phyloP scores from a whole-genome alignment of 2,113 vertebrate genomes.

The Corythoichthys intestinalis region DNA sequence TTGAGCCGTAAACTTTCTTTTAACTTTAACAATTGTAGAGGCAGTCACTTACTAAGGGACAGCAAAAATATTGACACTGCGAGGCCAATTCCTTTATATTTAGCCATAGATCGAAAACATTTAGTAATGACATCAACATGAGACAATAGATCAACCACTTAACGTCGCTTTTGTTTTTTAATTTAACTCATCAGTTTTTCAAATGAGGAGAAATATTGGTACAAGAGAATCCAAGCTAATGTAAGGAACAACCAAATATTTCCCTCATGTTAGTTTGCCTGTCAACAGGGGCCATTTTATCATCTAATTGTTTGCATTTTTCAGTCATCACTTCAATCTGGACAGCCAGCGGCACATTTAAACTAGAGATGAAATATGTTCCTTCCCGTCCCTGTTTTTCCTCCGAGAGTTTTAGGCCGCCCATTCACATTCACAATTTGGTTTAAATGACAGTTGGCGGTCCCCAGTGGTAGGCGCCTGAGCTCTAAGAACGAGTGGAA shows the following conservation, averaged over 20 bases:
- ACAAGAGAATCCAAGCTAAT: not conserved
- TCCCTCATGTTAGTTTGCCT: not conserved
- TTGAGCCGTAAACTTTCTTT: not conserved
- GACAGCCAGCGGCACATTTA: conserved; percentile 60
- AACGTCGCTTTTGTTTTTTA: too few species aligned
- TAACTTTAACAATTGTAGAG: not conserved
- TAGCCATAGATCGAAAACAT: not conserved
- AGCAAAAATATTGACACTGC: not conserved
- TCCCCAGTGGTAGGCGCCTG: conserved; percentile 84
- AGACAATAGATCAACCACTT: too few species aligned
- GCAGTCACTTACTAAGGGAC: not conserved
- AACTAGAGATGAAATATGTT: conserved; percentile 79
- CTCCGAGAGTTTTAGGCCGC: conserved; percentile 76
- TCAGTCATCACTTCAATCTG: conserved; percentile 8
- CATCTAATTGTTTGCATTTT: conserved; percentile 37
- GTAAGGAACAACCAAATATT: not conserved
- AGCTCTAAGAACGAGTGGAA: conserved; percentile 83
- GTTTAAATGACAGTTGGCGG: conserved; percentile 91
- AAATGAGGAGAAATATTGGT: not conserved
- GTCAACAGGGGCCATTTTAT: conserved; percentile 13
- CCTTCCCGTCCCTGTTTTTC: conserved; percentile 71
- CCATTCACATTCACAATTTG: conserved; percentile 83
- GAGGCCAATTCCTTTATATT: not conserved
- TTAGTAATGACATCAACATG: too few species aligned
- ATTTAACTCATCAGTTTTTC: too few species aligned